A percentile compares a stretch with the other conserved stretches of the same genome.
These are phyloP conservation scores for Bufotes viridis DNA, from an alignment of 2,797 vertebrate genomes.

Conservation along the genomic window DNA sequence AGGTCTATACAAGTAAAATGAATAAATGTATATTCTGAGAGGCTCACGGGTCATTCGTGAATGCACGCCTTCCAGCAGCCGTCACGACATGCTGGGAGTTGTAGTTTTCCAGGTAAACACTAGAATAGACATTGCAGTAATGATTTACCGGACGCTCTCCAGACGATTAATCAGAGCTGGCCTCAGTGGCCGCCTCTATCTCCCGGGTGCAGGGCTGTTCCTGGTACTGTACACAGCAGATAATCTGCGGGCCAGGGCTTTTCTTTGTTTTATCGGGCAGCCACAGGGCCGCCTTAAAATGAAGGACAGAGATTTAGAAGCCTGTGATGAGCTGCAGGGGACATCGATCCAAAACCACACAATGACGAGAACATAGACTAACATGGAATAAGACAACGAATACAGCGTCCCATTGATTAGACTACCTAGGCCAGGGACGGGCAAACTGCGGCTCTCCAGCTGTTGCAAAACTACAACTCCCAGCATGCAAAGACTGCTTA, in stretches of 20 bases:
- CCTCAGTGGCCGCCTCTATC: neutral
- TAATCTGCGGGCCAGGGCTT: neutral
- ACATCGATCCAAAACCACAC: neutral
- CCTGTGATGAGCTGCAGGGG: neutral
- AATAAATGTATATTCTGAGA: too few relatives aligned
- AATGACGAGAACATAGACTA: neutral
- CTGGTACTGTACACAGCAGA: conserved; percentile 22
- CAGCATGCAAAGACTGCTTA: too few relatives aligned
- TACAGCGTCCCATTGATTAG: neutral
- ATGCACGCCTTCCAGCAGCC: too few relatives aligned
- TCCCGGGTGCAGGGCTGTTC: neutral
- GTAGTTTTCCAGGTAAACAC: neutral
- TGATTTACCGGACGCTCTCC: neutral
- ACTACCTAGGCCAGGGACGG: too few relatives aligned
- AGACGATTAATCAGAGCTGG: neutral
- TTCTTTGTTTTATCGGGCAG: conserved; percentile 12
- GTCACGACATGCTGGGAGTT: neutral
- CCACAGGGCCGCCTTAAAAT: too few relatives aligned
- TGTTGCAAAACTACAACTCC: too few relatives aligned
- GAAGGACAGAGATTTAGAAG: neutral
- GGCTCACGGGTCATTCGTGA: too few relatives aligned
- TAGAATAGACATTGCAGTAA: neutral
- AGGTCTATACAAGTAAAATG: too few relatives aligned
- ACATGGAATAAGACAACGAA: neutral
- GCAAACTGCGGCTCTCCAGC: too few relatives aligned